phyloP scores from a whole-genome alignment of 1,140 invertebrate genomes.

The Alviniconcha marisindica region DNA sequence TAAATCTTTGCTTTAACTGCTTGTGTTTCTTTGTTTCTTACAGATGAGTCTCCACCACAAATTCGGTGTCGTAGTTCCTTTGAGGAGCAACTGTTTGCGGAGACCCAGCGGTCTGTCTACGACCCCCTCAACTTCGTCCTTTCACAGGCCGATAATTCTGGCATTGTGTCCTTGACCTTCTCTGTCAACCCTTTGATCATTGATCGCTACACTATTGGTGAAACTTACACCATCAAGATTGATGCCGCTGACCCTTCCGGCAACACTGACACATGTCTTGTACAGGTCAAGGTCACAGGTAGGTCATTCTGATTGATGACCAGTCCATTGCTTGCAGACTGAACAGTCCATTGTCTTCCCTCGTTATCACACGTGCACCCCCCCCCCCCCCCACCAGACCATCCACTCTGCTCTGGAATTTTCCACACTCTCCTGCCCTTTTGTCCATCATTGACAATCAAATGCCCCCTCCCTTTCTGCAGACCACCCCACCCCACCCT shows the following conservation, averaged over 20 bases:
- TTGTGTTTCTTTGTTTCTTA: background rate
- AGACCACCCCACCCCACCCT: too few relatives aligned
- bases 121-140: conserved; percentile 25
- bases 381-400: too few relatives aligned
- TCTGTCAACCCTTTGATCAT: conserved; percentile 8
- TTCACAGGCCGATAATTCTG: conserved; percentile 15
- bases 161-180: conserved; percentile 21
- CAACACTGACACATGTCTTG: conserved; percentile 19
- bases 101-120: background rate
- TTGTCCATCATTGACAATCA: background rate
- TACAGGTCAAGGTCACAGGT: conserved; percentile 32
- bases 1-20: too few relatives aligned
- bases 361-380: too few relatives aligned
- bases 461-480: too few relatives aligned
- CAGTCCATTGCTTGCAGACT: too few relatives aligned
- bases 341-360: too few relatives aligned
- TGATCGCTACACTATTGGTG: conserved; percentile 28
- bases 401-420: too few relatives aligned
- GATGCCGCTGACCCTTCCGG: conserved; percentile 9
- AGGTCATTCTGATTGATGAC: too few relatives aligned
- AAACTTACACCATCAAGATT: conserved; percentile 24
- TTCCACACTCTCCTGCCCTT: background rate
- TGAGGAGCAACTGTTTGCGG: background rate
- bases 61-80: conserved; percentile 35
- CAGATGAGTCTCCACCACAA: conserved; percentile 42